A percentile compares a stretch with the other conserved stretches of the same genome.
Evolutionary conservation across 2,797 vertebrate genomes (phyloP).

Genomic region (Muscicapa comitata): DNA sequence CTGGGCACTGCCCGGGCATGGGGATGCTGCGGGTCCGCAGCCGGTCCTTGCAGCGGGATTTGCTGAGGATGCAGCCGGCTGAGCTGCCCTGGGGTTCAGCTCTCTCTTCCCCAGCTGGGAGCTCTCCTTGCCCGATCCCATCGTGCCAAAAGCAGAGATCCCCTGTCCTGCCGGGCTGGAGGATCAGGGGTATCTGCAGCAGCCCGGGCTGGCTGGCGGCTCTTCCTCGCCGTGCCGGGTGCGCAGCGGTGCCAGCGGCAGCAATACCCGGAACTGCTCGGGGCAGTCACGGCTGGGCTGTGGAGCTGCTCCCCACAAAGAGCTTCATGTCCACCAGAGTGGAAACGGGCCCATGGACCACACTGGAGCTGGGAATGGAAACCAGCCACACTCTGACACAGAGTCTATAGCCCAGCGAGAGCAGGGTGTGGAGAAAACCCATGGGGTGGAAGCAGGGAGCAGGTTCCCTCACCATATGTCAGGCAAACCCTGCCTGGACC

Average conservation of each 20-base stretch:
- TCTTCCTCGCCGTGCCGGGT: fast-evolving
- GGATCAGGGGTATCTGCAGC: background rate
- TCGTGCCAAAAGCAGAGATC: background rate
- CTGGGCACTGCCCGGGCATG: fast-evolving
- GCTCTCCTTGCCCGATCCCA: background rate
- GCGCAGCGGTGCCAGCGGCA: fast-evolving
- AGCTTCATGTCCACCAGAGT: background rate
- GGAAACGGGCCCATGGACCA: background rate
- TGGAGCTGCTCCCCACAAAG: background rate
- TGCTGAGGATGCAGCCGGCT: background rate
- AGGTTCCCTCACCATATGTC: no score
- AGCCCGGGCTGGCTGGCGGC: background rate
- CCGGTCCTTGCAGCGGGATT: background rate
- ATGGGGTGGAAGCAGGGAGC: background rate
- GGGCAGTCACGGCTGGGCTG: background rate
- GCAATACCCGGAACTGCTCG: fast-evolving
- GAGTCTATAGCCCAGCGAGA: fast-evolving
- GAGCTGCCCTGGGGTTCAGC: background rate
- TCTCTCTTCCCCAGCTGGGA: background rate
- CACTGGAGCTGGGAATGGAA: background rate
- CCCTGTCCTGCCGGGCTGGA: background rate
- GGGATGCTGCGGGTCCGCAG: background rate
- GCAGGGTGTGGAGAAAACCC: background rate
- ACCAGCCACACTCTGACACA: fast-evolving
- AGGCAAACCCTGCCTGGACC: background rate